Percentiles rank a stretch among this genome's conserved stretches.
Evolutionary conservation across 2,113 vertebrate species (phyloP).

Genomic region (Falcunculus frontatus): DNA sequence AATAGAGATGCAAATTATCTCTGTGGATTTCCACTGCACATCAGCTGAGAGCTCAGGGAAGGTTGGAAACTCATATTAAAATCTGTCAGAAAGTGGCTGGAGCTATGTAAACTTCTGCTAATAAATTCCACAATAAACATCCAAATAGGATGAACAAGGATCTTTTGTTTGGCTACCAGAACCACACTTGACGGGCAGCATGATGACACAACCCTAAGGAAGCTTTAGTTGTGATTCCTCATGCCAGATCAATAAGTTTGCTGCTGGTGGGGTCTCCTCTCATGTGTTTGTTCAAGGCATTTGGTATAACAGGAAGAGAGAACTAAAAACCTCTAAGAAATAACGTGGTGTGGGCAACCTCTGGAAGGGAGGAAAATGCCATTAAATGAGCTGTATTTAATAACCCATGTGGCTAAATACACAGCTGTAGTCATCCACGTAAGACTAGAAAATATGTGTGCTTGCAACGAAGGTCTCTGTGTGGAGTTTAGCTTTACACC

Average conservation of each 20-base stretch:
- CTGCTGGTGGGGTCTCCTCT: not conserved
- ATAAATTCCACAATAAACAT: not conserved
- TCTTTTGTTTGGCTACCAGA: not conserved
- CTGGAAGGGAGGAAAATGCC: not conserved
- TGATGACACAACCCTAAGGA: not conserved
- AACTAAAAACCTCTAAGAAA: not conserved
- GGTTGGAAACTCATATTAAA: not conserved
- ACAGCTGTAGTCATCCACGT: not conserved
- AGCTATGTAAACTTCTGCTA: not conserved
- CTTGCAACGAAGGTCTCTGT: not conserved
- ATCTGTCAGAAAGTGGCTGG: not conserved
- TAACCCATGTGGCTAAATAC: not conserved
- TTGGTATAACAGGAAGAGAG: not conserved
- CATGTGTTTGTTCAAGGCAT: rapidly evolving
- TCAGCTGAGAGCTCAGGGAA: not conserved
- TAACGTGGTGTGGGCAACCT: not conserved
- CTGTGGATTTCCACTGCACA: not conserved
- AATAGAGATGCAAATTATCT: not conserved
- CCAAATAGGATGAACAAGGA: not conserved
- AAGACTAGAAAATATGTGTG: not conserved
- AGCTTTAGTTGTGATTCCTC: not conserved
- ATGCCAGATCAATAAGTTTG: not conserved
- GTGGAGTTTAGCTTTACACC: not conserved
- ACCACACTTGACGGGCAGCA: not conserved
- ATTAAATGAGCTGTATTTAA: not conserved